phyloP scores from a whole-genome alignment of 2,888 invertebrate genomes.

The Troilus luridus region DNA sequence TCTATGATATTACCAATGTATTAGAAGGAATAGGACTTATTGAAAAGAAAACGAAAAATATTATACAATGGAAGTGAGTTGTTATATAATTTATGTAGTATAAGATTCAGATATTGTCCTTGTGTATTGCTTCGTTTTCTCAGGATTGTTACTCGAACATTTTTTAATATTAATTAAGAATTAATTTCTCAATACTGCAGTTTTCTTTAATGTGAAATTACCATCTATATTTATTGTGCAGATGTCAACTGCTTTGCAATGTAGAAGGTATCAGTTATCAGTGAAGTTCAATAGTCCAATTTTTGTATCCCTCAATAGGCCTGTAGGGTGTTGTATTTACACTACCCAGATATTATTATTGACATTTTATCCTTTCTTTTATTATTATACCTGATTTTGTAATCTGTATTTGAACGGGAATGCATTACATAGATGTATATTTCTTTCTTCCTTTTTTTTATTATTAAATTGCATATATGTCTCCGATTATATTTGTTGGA shows the following conservation, averaged over 20 bases:
- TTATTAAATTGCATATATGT: neutral
- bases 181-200: neutral
- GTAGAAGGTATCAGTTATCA: conserved; percentile 4
- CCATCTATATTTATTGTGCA: neutral
- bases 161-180: neutral
- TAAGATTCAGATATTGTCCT: too few species aligned
- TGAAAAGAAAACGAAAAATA: conserved; percentile 97
- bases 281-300: conserved; percentile 29
- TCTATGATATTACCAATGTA: conserved; percentile 97
- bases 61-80: conserved; percentile 92
- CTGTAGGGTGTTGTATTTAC: neutral
- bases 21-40: conserved; percentile 95
- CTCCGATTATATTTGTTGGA: neutral
- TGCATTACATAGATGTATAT: neutral
- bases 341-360: neutral
- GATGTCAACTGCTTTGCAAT: neutral
- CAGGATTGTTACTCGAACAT: neutral
- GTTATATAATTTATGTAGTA: neutral
- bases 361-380: neutral
- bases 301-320: neutral
- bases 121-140: neutral
- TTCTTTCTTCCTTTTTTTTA: neutral
- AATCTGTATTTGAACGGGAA: neutral
- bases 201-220: neutral
- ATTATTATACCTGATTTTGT: neutral